These are phyloP conservation scores for Grapholita molesta DNA, from an alignment of 1,140 invertebrate genomes.

Conservation along the genomic window DNA sequence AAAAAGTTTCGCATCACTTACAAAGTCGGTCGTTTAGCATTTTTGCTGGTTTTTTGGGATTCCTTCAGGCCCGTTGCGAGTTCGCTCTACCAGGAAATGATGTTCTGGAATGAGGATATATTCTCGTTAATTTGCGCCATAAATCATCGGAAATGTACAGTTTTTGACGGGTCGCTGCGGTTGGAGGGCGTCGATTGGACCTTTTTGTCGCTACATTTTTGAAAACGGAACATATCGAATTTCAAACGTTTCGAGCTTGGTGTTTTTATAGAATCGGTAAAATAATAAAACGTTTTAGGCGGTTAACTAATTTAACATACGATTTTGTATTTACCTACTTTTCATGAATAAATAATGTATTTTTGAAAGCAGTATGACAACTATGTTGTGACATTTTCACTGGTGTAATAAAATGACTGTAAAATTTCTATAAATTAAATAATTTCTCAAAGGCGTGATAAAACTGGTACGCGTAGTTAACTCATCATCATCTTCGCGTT, in stretches of 20 bases:
- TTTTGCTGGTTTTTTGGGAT: constrained; percentile 55
- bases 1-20: constrained; percentile 26
- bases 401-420: no score
- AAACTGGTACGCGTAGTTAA: no score
- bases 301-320: no score
- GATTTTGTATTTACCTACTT: no score
- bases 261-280: background rate
- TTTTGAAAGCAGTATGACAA: no score
- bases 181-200: constrained; percentile 44
- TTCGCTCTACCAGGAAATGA: constrained; percentile 75
- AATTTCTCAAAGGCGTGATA: no score
- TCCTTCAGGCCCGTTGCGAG: constrained; percentile 47
- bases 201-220: constrained; percentile 59
- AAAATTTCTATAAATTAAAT: no score
- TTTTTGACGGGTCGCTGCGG: constrained; percentile 39
- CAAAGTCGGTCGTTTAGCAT: constrained; percentile 34
- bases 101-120: constrained; percentile 74
- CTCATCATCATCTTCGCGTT: no score
- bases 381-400: no score
- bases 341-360: no score
- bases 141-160: constrained; percentile 73
- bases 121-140: constrained; percentile 76
- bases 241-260: constrained; percentile 46
- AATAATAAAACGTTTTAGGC: no score
- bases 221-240: constrained; percentile 42